These are phyloP conservation scores for Enteromius afrohamiltoni DNA, from an alignment of 2,797 vertebrate species.

Conservation along the genomic window DNA sequence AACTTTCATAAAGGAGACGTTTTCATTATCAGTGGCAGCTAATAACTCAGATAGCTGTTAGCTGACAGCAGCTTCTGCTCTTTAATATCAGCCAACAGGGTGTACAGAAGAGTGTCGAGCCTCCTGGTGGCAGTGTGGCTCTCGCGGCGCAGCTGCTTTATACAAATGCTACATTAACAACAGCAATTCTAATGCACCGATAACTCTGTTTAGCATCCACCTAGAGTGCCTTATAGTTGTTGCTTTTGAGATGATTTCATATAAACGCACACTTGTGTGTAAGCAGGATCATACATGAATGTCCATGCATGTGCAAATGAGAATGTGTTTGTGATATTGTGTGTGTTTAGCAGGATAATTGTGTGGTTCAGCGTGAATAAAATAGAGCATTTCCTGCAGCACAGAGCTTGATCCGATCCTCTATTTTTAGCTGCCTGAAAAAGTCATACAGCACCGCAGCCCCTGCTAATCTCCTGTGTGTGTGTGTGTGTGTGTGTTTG, in stretches of 20 bases:
- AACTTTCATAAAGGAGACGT: background rate
- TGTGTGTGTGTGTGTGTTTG: conserved; percentile 31
- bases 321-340: conserved; percentile 6
- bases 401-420: conserved; percentile 38
- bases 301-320: conserved; percentile 22
- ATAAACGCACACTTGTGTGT: background rate
- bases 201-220: conserved; percentile 2
- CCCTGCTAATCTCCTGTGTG: conserved; percentile 40
- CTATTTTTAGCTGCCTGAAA: conserved; percentile 51
- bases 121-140: conserved; percentile 30
- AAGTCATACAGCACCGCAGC: conserved; percentile 46
- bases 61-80: background rate
- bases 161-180: conserved; percentile 4
- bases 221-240: background rate
- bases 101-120: conserved; percentile 1
- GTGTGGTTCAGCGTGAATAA: conserved; percentile 29
- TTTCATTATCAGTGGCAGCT: conserved; percentile 23
- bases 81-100: conserved; percentile 1
- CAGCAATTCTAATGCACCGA: conserved; percentile 20
- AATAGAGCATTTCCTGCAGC: conserved; percentile 38
- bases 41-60: conserved; percentile 15
- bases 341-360: conserved; percentile 23
- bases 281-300: background rate
- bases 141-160: background rate
- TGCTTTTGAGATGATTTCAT: background rate